These are phyloP conservation scores for Campylomormyrus tamandua DNA, from an alignment of 2,113 vertebrate genomes.

Conservation along the genomic window DNA sequence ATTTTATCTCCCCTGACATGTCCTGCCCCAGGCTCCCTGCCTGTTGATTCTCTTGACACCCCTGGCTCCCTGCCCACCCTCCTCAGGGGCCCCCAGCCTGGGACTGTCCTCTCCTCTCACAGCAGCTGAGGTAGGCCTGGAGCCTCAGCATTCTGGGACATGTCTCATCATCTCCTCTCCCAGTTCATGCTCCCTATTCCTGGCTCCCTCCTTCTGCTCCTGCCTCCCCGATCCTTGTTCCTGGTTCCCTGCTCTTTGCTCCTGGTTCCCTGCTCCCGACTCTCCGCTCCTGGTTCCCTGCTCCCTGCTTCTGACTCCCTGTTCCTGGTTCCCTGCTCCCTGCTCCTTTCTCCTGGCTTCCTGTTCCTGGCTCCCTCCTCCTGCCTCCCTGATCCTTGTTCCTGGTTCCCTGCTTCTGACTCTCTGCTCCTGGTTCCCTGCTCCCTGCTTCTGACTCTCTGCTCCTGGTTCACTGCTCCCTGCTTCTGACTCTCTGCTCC, in stretches of 20 bases:
- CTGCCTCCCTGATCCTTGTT: not conserved
- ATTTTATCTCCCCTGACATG: slow-evolving; percentile 10
- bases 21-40: not conserved
- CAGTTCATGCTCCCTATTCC: not conserved
- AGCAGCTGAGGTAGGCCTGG: not conserved
- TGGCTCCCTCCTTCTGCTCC: not conserved
- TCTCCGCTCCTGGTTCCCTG: not conserved
- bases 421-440: not conserved
- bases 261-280: not conserved
- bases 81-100: not conserved
- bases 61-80: not conserved
- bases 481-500: not conserved
- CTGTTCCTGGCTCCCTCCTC: not conserved
- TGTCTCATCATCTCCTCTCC: not conserved
- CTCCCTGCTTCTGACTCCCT: not conserved
- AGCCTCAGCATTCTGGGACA: not conserved
- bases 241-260: not conserved
- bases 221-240: not conserved
- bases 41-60: slow-evolving; percentile 8
- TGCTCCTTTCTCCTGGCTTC: not conserved
- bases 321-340: not conserved
- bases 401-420: not conserved
- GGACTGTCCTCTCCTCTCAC: not conserved
- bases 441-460: not conserved
- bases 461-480: not conserved